Evolutionary conservation across 2,888 invertebrate species (phyloP).

Genomic region (Frankliniella intonsa): DNA sequence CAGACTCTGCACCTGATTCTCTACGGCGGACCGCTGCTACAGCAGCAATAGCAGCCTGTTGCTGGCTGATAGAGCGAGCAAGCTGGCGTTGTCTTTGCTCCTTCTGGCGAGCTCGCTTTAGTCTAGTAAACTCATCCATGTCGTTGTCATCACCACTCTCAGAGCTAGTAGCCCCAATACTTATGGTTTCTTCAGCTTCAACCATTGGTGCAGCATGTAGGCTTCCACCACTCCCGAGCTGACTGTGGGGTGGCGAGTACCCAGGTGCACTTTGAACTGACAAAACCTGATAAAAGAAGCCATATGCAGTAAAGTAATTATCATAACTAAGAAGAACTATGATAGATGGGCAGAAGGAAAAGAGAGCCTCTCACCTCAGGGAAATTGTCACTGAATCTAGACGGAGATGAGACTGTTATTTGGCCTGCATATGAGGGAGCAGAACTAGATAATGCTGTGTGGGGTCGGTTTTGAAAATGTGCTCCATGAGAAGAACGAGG

Average conservation of each 20-base stretch:
- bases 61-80: constrained; percentile 39
- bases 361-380: neutral
- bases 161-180: constrained; percentile 38
- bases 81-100: constrained; percentile 37
- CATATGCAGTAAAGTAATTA: too few relatives aligned
- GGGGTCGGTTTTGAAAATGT: neutral
- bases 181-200: constrained; percentile 37
- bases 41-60: constrained; percentile 33
- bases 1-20: constrained; percentile 5
- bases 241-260: neutral
- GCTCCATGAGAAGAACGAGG: neutral
- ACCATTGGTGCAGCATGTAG: neutral
- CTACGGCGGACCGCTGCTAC: neutral
- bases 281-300: neutral
- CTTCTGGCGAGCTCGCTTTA: constrained; percentile 39
- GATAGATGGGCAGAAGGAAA: too few relatives aligned
- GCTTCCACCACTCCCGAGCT: neutral
- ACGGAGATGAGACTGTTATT: neutral
- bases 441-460: neutral
- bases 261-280: constrained; percentile 6
- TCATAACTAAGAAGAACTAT: too few relatives aligned
- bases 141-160: constrained; percentile 36
- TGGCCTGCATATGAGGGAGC: neutral
- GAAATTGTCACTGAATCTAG: constrained; percentile 14
- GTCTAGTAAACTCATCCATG: constrained; percentile 40